Evolutionary conservation across 2,113 vertebrate genomes (phyloP).

Genomic region (Silurus glanis): DNA sequence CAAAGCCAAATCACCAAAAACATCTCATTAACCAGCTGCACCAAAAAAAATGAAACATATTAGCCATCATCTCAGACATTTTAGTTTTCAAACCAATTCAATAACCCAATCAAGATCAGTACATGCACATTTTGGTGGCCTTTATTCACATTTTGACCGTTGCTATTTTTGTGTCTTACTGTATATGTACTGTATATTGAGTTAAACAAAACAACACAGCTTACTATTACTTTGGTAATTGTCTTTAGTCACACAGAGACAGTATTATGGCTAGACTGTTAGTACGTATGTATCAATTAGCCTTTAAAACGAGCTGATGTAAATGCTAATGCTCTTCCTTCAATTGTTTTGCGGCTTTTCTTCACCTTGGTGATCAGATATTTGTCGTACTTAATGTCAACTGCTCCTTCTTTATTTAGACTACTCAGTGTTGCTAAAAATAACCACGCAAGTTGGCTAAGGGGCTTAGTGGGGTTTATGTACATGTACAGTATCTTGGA

Average conservation of each 20-base stretch:
- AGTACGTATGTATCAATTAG: slow-evolving; percentile 8
- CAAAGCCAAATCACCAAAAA: background rate
- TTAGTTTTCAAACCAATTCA: background rate
- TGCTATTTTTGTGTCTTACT: background rate
- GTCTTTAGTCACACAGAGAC: background rate
- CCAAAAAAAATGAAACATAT: background rate
- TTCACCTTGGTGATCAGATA: slow-evolving; percentile 42
- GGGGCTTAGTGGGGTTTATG: background rate
- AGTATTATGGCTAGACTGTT: slow-evolving; percentile 23
- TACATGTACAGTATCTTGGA: no score
- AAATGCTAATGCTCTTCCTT: slow-evolving; percentile 45
- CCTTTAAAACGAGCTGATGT: slow-evolving; percentile 1
- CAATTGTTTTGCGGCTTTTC: slow-evolving; percentile 50
- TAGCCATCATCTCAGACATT: no score
- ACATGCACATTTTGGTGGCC: background rate
- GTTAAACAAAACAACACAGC: background rate
- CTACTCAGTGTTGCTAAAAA: slow-evolving; percentile 37
- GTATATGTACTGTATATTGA: background rate
- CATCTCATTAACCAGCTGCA: background rate
- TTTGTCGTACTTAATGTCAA: background rate
- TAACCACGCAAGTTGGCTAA: background rate
- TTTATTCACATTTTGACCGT: background rate
- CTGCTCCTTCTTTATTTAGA: slow-evolving; percentile 43
- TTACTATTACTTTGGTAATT: background rate
- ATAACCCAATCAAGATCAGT: background rate